Evolutionary conservation across 2,113 vertebrate species (phyloP), one percentile per base, ranked within the genome.

Genomic region (Catagonus wagneri): DNA sequence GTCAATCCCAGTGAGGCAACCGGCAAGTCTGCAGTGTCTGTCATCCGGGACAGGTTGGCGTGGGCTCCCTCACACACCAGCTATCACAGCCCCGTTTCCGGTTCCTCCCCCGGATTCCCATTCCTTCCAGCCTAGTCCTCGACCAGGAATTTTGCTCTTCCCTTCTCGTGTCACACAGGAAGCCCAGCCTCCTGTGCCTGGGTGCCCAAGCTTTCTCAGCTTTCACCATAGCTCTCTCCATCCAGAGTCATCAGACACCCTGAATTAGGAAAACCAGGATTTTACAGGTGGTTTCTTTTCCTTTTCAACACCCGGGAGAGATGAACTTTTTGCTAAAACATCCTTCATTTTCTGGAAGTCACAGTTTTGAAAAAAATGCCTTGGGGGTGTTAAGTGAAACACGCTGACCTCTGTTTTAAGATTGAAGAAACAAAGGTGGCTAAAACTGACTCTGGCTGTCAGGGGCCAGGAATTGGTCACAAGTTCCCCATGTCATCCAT

Each of bases 251-350:
- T 66, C 23, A 50, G 23, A 32, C 63, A 13, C 76, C 2, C 20
- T 94, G 36, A 80, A 76, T 93, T 86, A 63, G 19, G 50, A 95
- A 91, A 93, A 75, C 7, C 52, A 74, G 69, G 68, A 56, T 69
- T 91, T 90, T 88, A 20, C 22, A 44, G 79, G 50, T 50, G 76
- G 52, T 32, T 81, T 92, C 61, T 39, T 2, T 89, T 23, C 69
- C 72, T 83, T 94, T 72, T 81, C 56, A 79, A 60, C 32, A 68
- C 52, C 20, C 36, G 68, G 29, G 29, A 81, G 32, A 87, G 29
- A 88, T 7, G 19, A 69, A 6, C 17, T n/a, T 92, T 89, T 69
- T 27, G n/a, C 50, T 87, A 83, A 68, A 68, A 52, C 7, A 13
- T 16, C 17, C 36, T 87, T 66, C 17, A 68, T 65, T 90, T 90